phyloP scores from a whole-genome alignment of 2,113 vertebrate species.

The Paraplagusia blochii region DNA sequence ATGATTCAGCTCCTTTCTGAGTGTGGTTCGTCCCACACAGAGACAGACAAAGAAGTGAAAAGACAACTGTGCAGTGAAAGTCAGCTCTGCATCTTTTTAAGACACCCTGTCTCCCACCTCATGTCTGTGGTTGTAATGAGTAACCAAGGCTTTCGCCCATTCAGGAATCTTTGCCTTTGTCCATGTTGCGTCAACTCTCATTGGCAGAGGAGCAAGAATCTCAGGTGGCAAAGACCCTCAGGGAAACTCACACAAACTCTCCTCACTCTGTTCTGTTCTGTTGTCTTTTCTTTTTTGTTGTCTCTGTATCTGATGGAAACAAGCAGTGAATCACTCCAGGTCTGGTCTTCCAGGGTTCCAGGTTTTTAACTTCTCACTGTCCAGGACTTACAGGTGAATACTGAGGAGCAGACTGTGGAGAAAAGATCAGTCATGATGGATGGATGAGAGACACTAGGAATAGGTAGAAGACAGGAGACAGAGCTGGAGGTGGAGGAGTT shows the following conservation, averaged over 20 bases:
- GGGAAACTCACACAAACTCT: conserved; percentile 4
- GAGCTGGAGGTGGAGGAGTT: no score
- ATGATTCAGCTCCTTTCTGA: conserved; percentile 20
- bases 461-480: no score
- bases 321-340: conserved; percentile 23
- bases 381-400: no score
- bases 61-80: conserved; percentile 29
- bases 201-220: conserved; percentile 20
- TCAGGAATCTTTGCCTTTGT: conserved; percentile 8
- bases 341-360: neutral
- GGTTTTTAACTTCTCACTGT: no score
- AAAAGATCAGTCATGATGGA: no score
- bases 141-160: conserved; percentile 13
- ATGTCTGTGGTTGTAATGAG: neutral
- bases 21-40: neutral
- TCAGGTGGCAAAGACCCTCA: conserved; percentile 20
- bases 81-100: neutral
- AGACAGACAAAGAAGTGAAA: neutral
- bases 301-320: conserved; percentile 29
- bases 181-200: conserved; percentile 8
- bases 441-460: no score
- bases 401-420: no score
- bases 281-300: neutral
- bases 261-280: neutral
- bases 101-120: neutral